Percentiles rank a stretch among this genome's conserved stretches.
These are phyloP conservation scores for Geotrypetes seraphini DNA, from an alignment of 2,797 vertebrate species.

Conservation along the genomic window DNA sequence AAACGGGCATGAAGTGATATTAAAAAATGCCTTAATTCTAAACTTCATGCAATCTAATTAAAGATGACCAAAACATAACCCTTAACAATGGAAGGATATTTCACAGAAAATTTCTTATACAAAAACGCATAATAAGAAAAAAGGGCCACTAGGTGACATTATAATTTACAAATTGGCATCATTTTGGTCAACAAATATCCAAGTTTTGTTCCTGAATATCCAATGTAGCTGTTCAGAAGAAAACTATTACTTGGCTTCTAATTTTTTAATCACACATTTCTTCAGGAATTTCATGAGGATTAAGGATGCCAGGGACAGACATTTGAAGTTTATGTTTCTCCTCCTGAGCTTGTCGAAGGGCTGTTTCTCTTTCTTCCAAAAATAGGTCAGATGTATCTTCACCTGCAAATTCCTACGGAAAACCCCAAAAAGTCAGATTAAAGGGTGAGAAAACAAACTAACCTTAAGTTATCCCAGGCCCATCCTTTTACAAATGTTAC, in stretches of 20 bases:
- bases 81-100: slow-evolving; percentile 77
- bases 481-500: too few species aligned
- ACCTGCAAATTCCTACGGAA: slow-evolving; percentile 83
- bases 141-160: slow-evolving; percentile 89
- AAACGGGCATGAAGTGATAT: slow-evolving; percentile 64
- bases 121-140: slow-evolving; percentile 91
- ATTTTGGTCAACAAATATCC: slow-evolving; percentile 91
- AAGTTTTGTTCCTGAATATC: slow-evolving; percentile 64
- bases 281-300: slow-evolving; percentile 96
- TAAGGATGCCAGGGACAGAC: slow-evolving; percentile 95
- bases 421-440: slow-evolving; percentile 6
- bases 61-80: slow-evolving; percentile 69
- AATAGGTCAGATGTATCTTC: slow-evolving; percentile 95
- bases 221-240: slow-evolving; percentile 55
- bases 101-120: slow-evolving; percentile 80
- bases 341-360: slow-evolving; percentile 93
- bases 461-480: too few species aligned
- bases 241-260: slow-evolving; percentile 49
- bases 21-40: slow-evolving; percentile 66
- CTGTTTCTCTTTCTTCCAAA: slow-evolving; percentile 88
- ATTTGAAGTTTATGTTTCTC: slow-evolving; percentile 97
- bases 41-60: slow-evolving; percentile 78
- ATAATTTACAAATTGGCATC: slow-evolving; percentile 95
- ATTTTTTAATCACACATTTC: slow-evolving; percentile 94
- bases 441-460: too few species aligned